Conservation (phyloP, 2,888 invertebrate species). For the Seira musarum region DNA sequence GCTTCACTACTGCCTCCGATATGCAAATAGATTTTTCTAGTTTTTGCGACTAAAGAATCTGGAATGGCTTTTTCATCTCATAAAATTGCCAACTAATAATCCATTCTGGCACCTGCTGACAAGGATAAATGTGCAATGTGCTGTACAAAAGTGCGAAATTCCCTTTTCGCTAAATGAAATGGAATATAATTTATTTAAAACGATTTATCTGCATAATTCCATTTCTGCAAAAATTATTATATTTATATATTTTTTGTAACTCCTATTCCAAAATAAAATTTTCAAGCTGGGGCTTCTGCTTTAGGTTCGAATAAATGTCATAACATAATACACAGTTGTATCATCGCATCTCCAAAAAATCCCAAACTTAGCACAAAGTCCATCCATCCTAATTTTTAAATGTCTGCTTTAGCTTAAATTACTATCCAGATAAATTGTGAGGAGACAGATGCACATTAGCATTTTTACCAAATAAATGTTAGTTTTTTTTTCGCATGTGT, state of each 20-base stretch:
- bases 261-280: background rate
- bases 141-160: background rate
- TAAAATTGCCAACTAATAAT: slow-evolving; percentile 2
- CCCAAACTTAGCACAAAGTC: background rate
- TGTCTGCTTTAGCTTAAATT: background rate
- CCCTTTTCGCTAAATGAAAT: background rate
- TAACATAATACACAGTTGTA: background rate
- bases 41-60: background rate
- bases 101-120: background rate
- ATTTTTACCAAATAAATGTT: slow-evolving; percentile 25
- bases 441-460: slow-evolving; percentile 38
- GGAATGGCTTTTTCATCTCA: slow-evolving; percentile 3
- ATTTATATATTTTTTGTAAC: background rate
- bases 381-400: background rate
- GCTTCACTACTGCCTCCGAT: too few relatives aligned
- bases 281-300: background rate
- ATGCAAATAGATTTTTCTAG: background rate
- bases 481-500: background rate
- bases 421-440: slow-evolving; percentile 3
- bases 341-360: background rate
- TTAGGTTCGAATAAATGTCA: background rate
- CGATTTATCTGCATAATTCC: background rate
- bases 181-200: background rate
- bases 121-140: background rate
- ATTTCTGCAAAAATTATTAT: slow-evolving; percentile 1